Percentiles rank a stretch among this genome's conserved stretches.
phyloP scores from a whole-genome alignment of 1,140 invertebrate genomes.

The Drosophila virilis region DNA sequence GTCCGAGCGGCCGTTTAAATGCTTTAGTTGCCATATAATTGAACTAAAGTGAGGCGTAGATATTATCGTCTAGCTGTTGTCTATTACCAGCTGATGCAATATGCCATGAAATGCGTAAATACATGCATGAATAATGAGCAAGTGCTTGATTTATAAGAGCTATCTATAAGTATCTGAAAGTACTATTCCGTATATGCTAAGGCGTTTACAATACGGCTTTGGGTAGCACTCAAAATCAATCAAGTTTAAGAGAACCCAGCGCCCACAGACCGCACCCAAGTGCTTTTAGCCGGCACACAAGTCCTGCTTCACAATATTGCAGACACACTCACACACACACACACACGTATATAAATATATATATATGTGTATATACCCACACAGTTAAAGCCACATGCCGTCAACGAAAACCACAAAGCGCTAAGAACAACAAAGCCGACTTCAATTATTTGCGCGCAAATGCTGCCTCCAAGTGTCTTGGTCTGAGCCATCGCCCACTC shows the following conservation, averaged over 20 bases:
- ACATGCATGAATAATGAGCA: constrained; percentile 18
- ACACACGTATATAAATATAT: background rate
- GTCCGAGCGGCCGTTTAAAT: constrained; percentile 59
- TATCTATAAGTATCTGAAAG: background rate
- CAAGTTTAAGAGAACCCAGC: constrained; percentile 18
- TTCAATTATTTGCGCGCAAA: constrained; percentile 53
- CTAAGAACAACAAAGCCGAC: constrained; percentile 33
- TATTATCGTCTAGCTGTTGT: constrained; percentile 26
- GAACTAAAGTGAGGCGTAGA: constrained; percentile 23
- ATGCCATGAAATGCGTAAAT: constrained; percentile 31
- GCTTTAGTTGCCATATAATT: constrained; percentile 51
- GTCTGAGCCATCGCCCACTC: background rate
- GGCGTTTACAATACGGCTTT: constrained; percentile 44
- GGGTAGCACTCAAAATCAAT: constrained; percentile 60
- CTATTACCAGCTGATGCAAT: constrained; percentile 24
- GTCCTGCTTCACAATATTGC: constrained; percentile 7
- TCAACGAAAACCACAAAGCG: constrained; percentile 33
- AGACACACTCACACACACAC: constrained; percentile 13
- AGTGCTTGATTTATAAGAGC: constrained; percentile 43
- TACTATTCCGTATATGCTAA: constrained; percentile 10
- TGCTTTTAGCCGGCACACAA: constrained; percentile 19
- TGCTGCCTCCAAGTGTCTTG: constrained; percentile 20
- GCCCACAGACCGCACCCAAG: constrained; percentile 41
- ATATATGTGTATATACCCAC: background rate
- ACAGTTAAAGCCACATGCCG: constrained; percentile 19